Evolutionary conservation across 2,113 vertebrate genomes (phyloP), one percentile per base, ranked within the genome.

Genomic region (Amphilophus citrinellus): DNA sequence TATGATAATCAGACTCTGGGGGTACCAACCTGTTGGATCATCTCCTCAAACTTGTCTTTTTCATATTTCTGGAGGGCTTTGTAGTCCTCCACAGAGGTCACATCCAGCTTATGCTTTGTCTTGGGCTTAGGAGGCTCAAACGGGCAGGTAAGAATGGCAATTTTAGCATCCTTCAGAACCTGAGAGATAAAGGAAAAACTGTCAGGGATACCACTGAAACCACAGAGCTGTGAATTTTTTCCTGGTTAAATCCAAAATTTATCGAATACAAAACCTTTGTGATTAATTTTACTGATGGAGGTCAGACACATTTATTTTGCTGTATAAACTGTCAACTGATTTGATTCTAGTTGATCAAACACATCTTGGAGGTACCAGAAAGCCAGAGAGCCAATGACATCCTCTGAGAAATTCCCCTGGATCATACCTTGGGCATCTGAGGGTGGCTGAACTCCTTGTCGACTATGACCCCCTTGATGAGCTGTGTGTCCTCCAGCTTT

Each of bases 371-470:
- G 30, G 65, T 2, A 39, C 13, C 7, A 14, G 14, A 35, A 9
- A 42, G 13, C 11, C 5, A 39, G 17, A 17, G 5, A 44, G 20
- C 8, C 24, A 10, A 2, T 20, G 7, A 79, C 24, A 37, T 39
- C 3, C 0, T 53, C 14, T 24, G 1, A 79, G 5, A 37, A 66
- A 76, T 35, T 50, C 13, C 10, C 37, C 66, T 58, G 9, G 13
- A 68, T 85, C 57, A 53, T 84, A 99, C 98, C 96, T 99, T 99
- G 37, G 98, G 98, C 98, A 99, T 99, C 93, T 99, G 98, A 1
- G 98, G 98, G 92, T 99, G 98, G 90, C 98, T 99, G 95, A 99
- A 99, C 87, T 99, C 98, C 94, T 99, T 99, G 92, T 99, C 98
- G 78, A 99, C 97, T 17, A 99, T 95, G 56, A 99, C 98, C 20